A percentile compares a stretch with the other conserved stretches of the same genome.
phyloP scores from a whole-genome alignment of 2,888 invertebrate species.

The Phortica okadai region DNA sequence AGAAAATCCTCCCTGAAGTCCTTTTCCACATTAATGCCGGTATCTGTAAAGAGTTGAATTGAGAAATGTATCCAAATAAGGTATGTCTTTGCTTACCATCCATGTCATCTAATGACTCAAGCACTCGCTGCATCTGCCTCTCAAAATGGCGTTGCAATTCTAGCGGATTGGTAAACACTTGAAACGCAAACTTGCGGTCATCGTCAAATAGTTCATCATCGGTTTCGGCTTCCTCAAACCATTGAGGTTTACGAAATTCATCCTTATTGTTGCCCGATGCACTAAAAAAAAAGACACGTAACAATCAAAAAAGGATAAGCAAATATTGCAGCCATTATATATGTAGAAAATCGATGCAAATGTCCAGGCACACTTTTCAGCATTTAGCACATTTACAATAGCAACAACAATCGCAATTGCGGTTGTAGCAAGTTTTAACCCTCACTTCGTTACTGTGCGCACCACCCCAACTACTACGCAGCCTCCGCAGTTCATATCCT shows the following conservation, averaged over 20 bases:
- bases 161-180: conserved; percentile 79
- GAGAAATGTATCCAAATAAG: neutral
- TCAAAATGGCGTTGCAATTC: conserved; percentile 81
- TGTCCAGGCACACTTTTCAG: neutral
- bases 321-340: neutral
- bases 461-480: conserved; percentile 53
- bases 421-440: neutral
- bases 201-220: conserved; percentile 76
- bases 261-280: conserved; percentile 66
- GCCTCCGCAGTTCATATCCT: conserved; percentile 56
- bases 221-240: conserved; percentile 76
- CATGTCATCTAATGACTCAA: conserved; percentile 77
- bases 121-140: conserved; percentile 79
- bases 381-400: neutral
- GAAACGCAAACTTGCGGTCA: conserved; percentile 77
- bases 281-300: conserved; percentile 37
- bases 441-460: neutral
- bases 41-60: conserved; percentile 49
- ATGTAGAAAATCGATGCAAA: conserved; percentile 20
- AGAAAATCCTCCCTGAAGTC: conserved; percentile 78
- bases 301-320: neutral
- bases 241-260: conserved; percentile 76
- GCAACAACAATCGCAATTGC: neutral
- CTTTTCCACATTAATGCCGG: conserved; percentile 63
- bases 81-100: conserved; percentile 59